Evolutionary conservation across 2,797 vertebrate species (phyloP), one percentile per base, ranked within the genome.

Genomic region (Molossus molossus): DNA sequence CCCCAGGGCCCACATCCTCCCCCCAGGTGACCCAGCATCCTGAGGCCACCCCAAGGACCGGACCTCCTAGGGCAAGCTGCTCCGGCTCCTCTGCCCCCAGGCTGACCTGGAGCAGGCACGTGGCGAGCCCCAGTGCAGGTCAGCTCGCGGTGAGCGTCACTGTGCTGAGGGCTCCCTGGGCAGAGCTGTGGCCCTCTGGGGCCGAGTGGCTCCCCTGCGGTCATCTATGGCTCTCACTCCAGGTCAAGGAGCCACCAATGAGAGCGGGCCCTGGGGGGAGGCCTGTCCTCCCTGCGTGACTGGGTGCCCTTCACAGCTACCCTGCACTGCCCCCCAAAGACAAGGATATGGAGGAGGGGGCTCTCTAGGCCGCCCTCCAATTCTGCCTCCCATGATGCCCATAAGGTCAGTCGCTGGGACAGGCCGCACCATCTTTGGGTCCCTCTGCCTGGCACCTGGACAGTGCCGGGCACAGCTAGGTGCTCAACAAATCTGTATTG

Each of bases 331-430:
- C 64, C n/a, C 17, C 45, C 50, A 9, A n/a, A 48, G 72, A 1
- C 17, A 18, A 29, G 21, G 33, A 10, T 3, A 5, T 0, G 27
- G n/a, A 50, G 37, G 15, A 84, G 37, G 72, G 33, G 4, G 21
- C 21, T 55, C 21, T 45, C 55, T 25, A 29, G 3, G 62, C 6
- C 45, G 37, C 25, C 29, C 13, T 12, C 17, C 1, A n/a, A 23
- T 48, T 40, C 83, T 29, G 15, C 60, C 55, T 73, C 23, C 21
- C 29, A 0, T 37, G 9, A 1, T 9, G 20, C 14, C 25, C 4
- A 0, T 13, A 3, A 37, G 4, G 25, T 11, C 29, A 2, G 20
- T 13, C 2, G 12, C 20, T 58, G 7, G 1, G 7, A 10, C 23
- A 2, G 8, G 20, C 0, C 15, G 87, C 64, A 21, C 29, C 73